phyloP scores from a whole-genome alignment of 2,888 invertebrate species.

The Rhingia campestris region DNA sequence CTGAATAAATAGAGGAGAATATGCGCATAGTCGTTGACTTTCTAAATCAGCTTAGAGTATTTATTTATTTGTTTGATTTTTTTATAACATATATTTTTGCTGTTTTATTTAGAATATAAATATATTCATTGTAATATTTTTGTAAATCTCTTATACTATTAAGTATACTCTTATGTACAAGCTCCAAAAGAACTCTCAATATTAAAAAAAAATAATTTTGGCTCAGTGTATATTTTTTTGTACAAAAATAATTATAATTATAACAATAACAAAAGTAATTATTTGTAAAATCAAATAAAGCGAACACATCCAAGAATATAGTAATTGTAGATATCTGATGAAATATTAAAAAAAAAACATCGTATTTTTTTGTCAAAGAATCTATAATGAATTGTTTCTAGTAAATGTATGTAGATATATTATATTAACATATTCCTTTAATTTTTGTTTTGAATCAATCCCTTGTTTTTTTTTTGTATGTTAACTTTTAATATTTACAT shows the following conservation, averaged over 20 bases:
- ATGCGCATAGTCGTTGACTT: neutral
- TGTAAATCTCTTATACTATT: slow-evolving; percentile 80
- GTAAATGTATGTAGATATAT: neutral
- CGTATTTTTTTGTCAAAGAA: slow-evolving; percentile 8
- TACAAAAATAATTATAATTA: slow-evolving; percentile 58
- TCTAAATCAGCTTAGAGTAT: neutral
- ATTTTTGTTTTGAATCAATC: neutral
- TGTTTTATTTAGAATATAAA: slow-evolving; percentile 45
- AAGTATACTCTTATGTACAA: slow-evolving; percentile 80
- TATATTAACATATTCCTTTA: slow-evolving; percentile 4
- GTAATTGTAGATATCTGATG: slow-evolving; percentile 33
- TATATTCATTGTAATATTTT: slow-evolving; percentile 66
- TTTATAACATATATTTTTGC: neutral
- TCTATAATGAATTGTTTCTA: slow-evolving; percentile 8
- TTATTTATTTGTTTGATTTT: neutral
- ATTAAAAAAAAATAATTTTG: slow-evolving; percentile 60
- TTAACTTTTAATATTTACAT: slow-evolving; percentile 58
- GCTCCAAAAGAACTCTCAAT: slow-evolving; percentile 59
- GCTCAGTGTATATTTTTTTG: slow-evolving; percentile 55
- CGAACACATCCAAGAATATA: slow-evolving; percentile 53
- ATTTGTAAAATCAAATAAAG: slow-evolving; percentile 48
- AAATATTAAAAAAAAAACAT: slow-evolving; percentile 21
- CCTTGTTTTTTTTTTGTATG: neutral
- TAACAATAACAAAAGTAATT: slow-evolving; percentile 49
- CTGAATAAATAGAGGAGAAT: too few species aligned